Conservation (phyloP, 2,113 vertebrate species). For the Albula goreensis region DNA sequence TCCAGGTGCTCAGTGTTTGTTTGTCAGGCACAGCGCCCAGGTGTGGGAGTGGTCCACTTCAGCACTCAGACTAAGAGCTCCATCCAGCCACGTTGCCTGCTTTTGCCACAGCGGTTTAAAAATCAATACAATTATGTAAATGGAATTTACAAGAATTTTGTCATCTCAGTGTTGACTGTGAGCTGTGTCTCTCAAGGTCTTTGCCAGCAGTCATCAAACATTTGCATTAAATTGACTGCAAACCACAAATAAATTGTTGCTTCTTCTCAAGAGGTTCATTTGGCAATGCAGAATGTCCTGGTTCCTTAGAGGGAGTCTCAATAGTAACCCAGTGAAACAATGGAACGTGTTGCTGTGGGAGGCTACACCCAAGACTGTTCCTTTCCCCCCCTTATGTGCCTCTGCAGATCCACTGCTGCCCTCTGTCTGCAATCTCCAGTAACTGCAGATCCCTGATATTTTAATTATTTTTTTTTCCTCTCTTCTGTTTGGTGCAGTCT, state of each 20-base stretch:
- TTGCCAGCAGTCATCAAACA: not conserved
- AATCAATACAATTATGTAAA: not conserved
- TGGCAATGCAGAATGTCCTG: conserved; percentile 1
- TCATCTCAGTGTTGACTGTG: not conserved
- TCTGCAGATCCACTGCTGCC: conserved; percentile 46
- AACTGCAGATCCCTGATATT: conserved; percentile 32
- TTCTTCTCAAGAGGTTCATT: not conserved
- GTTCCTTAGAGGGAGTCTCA: not conserved
- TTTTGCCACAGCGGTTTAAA: not conserved
- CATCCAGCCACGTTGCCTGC: not conserved
- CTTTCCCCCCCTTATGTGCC: not conserved
- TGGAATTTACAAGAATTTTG: not conserved
- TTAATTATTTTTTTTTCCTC: conserved; percentile 40
- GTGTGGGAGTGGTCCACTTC: not conserved
- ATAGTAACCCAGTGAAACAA: conserved; percentile 17
- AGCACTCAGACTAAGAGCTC: not conserved
- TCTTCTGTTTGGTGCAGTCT: conserved; percentile 56
- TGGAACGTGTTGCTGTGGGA: not conserved
- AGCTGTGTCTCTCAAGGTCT: not conserved
- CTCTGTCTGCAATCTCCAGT: conserved; percentile 41
- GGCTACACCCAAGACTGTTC: conserved; percentile 16
- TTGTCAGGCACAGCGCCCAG: not conserved
- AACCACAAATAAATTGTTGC: not conserved
- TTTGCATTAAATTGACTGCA: not conserved
- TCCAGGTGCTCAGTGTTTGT: not conserved